Percentiles rank a stretch among this genome's conserved stretches.
Conservation (phyloP, 2,797 vertebrate genomes). For the Danio albolineatus region DNA sequence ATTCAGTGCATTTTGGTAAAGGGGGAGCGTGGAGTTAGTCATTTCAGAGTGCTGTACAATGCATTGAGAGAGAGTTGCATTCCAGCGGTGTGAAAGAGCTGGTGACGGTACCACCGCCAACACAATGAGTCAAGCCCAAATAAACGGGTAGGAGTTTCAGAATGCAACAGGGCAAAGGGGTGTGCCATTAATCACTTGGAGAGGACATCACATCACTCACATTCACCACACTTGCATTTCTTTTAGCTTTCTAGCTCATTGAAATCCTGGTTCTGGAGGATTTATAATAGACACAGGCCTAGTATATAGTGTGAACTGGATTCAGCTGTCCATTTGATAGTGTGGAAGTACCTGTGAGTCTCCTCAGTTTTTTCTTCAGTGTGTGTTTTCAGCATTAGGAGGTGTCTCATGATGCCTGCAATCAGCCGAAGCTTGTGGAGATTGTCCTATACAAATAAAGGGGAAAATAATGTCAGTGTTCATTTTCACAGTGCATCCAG, state of each 20-base stretch:
- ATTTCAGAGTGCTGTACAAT: slow-evolving; percentile 79
- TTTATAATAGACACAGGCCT: not conserved
- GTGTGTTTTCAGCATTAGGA: slow-evolving; percentile 90
- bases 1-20: slow-evolving; percentile 81
- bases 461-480: slow-evolving; percentile 25
- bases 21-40: slow-evolving; percentile 74
- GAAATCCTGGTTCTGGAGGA: not conserved
- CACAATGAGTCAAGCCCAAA: slow-evolving; percentile 87
- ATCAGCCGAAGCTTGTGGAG: slow-evolving; percentile 92
- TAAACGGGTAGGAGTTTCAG: slow-evolving; percentile 78
- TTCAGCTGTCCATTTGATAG: not conserved
- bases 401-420: slow-evolving; percentile 90
- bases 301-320: slow-evolving; percentile 1
- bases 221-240: slow-evolving; percentile 24
- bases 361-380: slow-evolving; percentile 96
- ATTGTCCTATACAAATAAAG: slow-evolving; percentile 82
- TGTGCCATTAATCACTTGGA: slow-evolving; percentile 85
- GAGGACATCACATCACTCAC: slow-evolving; percentile 78
- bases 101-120: slow-evolving; percentile 73
- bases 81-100: slow-evolving; percentile 84
- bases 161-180: slow-evolving; percentile 66
- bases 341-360: slow-evolving; percentile 87
- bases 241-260: slow-evolving; percentile 17
- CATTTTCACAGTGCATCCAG: not conserved
- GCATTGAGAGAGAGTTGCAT: slow-evolving; percentile 87